phyloP scores from a whole-genome alignment of 2,888 invertebrate genomes.

The Steinernema scapterisci region DNA sequence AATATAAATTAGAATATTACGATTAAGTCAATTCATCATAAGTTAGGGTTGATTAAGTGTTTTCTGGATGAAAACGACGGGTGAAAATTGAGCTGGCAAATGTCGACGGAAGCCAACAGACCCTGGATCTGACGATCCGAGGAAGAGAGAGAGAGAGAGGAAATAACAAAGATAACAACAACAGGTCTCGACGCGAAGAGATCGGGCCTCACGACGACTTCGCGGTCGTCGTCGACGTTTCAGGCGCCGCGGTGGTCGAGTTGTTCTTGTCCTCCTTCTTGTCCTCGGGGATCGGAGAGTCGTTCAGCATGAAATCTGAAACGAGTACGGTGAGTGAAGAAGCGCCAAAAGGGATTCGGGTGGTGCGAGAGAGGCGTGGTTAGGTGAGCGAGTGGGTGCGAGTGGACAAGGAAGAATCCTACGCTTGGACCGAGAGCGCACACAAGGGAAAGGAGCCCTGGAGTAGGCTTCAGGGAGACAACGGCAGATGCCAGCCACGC shows the following conservation, averaged over 20 bases:
- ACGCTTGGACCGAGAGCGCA: conserved; percentile 17
- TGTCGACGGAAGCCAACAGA: background rate
- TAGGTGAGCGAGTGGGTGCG: background rate
- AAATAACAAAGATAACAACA: conserved; percentile 26
- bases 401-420: background rate
- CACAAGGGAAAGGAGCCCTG: conserved; percentile 10
- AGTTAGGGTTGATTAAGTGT: conserved; percentile 4
- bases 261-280: background rate
- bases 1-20: conserved; percentile 20
- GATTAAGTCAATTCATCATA: background rate
- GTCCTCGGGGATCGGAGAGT: conserved; percentile 31
- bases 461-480: conserved; percentile 57
- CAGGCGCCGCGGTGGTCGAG: conserved; percentile 7
- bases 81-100: background rate
- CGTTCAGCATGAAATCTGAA: conserved; percentile 15
- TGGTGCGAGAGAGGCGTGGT: conserved; percentile 14
- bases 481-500: conserved; percentile 54
- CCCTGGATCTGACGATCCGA: background rate
- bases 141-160: background rate
- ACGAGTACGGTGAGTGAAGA: background rate
- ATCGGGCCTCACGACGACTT: conserved; percentile 15
- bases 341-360: background rate
- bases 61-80: conserved; percentile 12
- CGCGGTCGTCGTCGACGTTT: background rate
- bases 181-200: background rate